Evolutionary conservation across 2,888 invertebrate species (phyloP).

Genomic region (Brenthis daphne): DNA sequence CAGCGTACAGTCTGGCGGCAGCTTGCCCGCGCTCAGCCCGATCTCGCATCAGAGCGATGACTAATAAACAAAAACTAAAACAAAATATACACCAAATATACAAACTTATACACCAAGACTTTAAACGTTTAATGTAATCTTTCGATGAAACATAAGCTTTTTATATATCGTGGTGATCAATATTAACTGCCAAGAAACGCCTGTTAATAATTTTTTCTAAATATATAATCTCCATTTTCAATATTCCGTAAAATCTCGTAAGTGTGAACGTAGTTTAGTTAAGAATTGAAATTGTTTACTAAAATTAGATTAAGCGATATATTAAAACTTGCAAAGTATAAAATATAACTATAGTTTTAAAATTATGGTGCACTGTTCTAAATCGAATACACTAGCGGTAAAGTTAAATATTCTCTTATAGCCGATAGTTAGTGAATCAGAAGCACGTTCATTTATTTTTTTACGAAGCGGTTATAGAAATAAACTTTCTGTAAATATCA

Average conservation of each 20-base stretch:
- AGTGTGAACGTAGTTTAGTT: slow-evolving; percentile 61
- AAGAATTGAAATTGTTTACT: slow-evolving; percentile 54
- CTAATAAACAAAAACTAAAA: slow-evolving; percentile 50
- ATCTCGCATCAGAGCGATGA: slow-evolving; percentile 81
- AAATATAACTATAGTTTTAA: slow-evolving; percentile 61
- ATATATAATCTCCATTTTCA: slow-evolving; percentile 43
- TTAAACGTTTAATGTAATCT: slow-evolving; percentile 22
- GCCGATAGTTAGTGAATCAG: slow-evolving; percentile 50
- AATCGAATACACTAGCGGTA: slow-evolving; percentile 58
- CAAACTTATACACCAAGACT: slow-evolving; percentile 25
- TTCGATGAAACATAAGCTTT: slow-evolving; percentile 32
- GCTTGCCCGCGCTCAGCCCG: slow-evolving; percentile 79
- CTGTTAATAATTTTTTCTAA: slow-evolving; percentile 34
- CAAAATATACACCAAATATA: slow-evolving; percentile 25
- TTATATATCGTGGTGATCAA: slow-evolving; percentile 33
- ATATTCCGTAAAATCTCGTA: slow-evolving; percentile 44
- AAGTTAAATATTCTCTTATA: slow-evolving; percentile 52
- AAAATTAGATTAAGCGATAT: slow-evolving; percentile 56
- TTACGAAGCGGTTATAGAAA: slow-evolving; percentile 56
- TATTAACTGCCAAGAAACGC: slow-evolving; percentile 45
- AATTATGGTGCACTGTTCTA: slow-evolving; percentile 77
- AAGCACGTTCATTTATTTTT: slow-evolving; percentile 55
- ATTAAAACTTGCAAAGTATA: slow-evolving; percentile 60
- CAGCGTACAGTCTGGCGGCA: slow-evolving; percentile 81
- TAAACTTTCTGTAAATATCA: slow-evolving; percentile 70